Evolutionary conservation across 2,113 vertebrate species (phyloP), one percentile per base, ranked within the genome.

Genomic region (Cichladusa arquata): DNA sequence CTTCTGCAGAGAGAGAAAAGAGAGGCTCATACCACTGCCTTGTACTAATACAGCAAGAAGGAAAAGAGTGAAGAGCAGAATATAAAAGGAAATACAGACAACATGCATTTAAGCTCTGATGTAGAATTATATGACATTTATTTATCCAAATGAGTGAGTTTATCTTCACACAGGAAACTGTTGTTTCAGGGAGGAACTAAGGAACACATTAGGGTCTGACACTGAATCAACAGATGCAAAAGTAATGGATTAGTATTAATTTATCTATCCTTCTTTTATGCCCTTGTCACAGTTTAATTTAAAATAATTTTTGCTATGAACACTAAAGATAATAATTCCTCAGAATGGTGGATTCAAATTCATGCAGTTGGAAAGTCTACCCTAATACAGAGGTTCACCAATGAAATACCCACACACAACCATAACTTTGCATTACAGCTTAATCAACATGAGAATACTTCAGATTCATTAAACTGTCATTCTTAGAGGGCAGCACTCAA

Each of bases 1-100:
- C 99, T 96, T 96, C 97, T 99, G 96, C 71, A 87, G 82, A 90
- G 45, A 94, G 36, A 81, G 23, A 25, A 34, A 94, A 65, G 29
- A 88, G 28, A 88, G 20, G 48, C 12, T 92, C 36, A 80, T 47
- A 24, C 19, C 51, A 70, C 25, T 61, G 36, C 60, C 67, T 66
- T 57, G 15, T 29, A 38, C 19, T 47, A 76, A 70, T 17, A 64
- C 14, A 33, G 12, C 36, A 69, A 38, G 38, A 17, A 66, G 28
- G 29, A 88, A 73, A 56, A 71, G 38, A 67, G 22, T 36, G 33
- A 86, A 83, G 24, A 74, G 54, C 38, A 89, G 44, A 71, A 69
- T 25, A 48, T 25, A 54, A 61, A 44, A 88, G 34, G 22, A 86
- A 86, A 66, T 19, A 77, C 0, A 2, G 64, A 16, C 14, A 48